These are phyloP conservation scores for Pantala flavescens DNA, from an alignment of 1,140 invertebrate genomes.

Conservation along the genomic window DNA sequence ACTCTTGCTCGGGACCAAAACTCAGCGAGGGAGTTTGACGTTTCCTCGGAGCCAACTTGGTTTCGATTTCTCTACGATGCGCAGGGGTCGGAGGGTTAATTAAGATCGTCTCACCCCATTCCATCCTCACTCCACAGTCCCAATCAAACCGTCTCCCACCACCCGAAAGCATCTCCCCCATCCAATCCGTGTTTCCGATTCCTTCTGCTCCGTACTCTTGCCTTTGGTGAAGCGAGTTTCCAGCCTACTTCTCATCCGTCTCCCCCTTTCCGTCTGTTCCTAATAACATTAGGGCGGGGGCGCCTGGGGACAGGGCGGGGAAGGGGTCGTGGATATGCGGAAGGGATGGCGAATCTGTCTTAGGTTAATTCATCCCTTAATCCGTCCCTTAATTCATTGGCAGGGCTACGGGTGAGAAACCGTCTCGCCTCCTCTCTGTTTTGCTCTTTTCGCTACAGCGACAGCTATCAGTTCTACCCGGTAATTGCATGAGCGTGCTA, in stretches of 20 bases:
- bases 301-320: background rate
- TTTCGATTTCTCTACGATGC: background rate
- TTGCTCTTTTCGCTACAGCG: no score
- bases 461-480: no score
- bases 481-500: no score
- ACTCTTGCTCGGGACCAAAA: no score
- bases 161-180: background rate
- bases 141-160: background rate
- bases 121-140: background rate
- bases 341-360: background rate
- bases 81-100: background rate
- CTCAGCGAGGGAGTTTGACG: background rate
- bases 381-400: slow-evolving; percentile 4
- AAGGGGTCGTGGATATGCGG: background rate
- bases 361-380: slow-evolving; percentile 3
- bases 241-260: background rate
- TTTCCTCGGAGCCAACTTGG: background rate
- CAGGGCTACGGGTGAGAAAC: background rate
- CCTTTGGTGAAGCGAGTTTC: background rate
- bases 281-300: slow-evolving; percentile 3
- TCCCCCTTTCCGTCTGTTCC: background rate
- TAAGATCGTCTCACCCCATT: background rate
- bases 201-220: background rate
- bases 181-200: slow-evolving; percentile 7
- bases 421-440: no score